Base-by-base conservation (phyloP, 1,140 invertebrate species). In the Atta colombica region DNA sequence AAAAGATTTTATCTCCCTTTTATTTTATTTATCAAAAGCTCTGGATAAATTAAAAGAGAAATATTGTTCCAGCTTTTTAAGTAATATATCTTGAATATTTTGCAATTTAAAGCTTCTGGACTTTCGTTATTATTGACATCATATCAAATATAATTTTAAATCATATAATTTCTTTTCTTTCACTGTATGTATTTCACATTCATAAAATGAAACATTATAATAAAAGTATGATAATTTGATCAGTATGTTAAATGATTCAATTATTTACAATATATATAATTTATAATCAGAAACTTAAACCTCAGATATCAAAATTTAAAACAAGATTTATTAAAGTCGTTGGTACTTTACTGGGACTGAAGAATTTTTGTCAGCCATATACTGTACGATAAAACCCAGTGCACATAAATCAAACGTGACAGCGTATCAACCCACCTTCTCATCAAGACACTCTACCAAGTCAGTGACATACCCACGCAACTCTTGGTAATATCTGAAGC, bases 361-460 rank as follows among this genome's bases (percentile, higher is more conserved):
- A 72, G 68, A 78, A 91, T 78, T 61, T 82, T 51, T 63, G 49
- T 71, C 90, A 91, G 85, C 88, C 86, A 51, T 66, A 85, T 77
- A 91, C 68, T 81, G 88, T 88, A 91, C 88, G 87, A 87, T 92
- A 90, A 89, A 89, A 85, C 91, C 91, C 90, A 90, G 90, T 93
- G 92, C 90, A 91, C 92, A 87, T 87, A 90, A 93, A 93, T 92
- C 92, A 93, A 91, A 94, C 94, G 94, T 94, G 94, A 95, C 90
- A 94, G 94, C 94, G 94, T 95, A 91, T 95, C 88, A 95, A 96
- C 96, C 96, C 95, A 98, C 97, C 97, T 98, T 98, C 95, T 98
- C 97, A 92, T 99, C 98, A 92, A 99, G 97, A 97, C 99, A 99
- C 96, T 99, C 99, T 95, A 99, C 97, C 95, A 99, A 97, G 97